Percentiles rank a stretch among this genome's conserved stretches.
Evolutionary conservation across 92 coral and sea anemone genomes (phyloP).

Genomic region (Epizoanthus scotinus): DNA sequence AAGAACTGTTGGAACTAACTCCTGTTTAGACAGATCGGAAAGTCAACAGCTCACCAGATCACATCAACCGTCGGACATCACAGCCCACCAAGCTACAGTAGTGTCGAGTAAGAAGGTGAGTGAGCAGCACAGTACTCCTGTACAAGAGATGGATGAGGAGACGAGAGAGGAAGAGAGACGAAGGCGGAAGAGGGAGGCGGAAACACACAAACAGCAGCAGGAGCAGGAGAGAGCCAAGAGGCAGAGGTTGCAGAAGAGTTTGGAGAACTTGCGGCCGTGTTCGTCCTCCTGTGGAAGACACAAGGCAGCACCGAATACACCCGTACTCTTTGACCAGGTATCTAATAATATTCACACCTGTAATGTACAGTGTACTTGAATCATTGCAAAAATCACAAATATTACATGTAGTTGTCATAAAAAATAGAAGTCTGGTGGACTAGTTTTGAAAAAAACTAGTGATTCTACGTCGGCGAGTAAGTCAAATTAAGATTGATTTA

Average conservation of each 20-base stretch:
- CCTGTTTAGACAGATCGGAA: neutral
- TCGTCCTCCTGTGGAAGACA: slow-evolving; percentile 63
- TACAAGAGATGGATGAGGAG: slow-evolving; percentile 1
- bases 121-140: neutral
- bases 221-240: slow-evolving; percentile 75
- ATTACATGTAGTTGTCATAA: too few relatives aligned
- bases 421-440: too few relatives aligned
- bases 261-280: slow-evolving; percentile 77
- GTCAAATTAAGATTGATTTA: too few relatives aligned
- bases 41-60: neutral
- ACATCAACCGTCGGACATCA: neutral
- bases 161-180: slow-evolving; percentile 11
- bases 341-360: neutral
- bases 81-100: neutral
- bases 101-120: neutral
- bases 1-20: neutral
- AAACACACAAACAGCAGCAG: slow-evolving; percentile 43
- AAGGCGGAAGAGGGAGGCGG: slow-evolving; percentile 34
- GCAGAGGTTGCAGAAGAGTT: slow-evolving; percentile 69
- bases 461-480: too few relatives aligned
- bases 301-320: slow-evolving; percentile 79
- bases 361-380: too few relatives aligned
- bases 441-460: too few relatives aligned
- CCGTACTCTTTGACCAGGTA: slow-evolving; percentile 89
- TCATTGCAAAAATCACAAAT: too few relatives aligned